Percentiles rank a stretch among this genome's conserved stretches.
Evolutionary conservation across 2,113 vertebrate genomes (phyloP).

Genomic region (Hiodon alosoides): DNA sequence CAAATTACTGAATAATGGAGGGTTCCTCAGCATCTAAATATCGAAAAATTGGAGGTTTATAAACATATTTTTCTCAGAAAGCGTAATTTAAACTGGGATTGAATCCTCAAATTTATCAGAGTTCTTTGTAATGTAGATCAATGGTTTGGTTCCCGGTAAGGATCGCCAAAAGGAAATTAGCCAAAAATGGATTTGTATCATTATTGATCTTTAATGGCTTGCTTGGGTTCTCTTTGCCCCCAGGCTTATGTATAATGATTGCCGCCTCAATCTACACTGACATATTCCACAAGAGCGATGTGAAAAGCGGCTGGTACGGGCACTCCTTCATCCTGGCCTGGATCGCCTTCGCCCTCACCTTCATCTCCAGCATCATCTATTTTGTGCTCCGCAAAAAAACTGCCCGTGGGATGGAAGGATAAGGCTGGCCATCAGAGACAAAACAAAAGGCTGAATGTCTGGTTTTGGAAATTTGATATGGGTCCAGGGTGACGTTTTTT

Average conservation of each 20-base stretch:
- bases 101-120: no score
- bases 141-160: no score
- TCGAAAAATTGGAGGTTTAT: no score
- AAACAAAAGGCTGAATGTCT: background rate
- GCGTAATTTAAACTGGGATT: no score
- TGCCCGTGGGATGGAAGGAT: slow-evolving; percentile 32
- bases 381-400: slow-evolving; percentile 87
- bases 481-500: background rate
- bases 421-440: slow-evolving; percentile 22
- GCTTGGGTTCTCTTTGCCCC: background rate
- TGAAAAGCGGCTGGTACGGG: slow-evolving; percentile 58
- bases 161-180: no score
- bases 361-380: slow-evolving; percentile 86
- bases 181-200: no score
- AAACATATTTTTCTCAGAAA: no score
- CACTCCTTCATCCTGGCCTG: slow-evolving; percentile 87
- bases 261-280: slow-evolving; percentile 91
- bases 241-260: slow-evolving; percentile 92
- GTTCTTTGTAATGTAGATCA: no score
- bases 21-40: no score
- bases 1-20: no score
- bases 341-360: slow-evolving; percentile 80
- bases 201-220: no score
- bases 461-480: slow-evolving; percentile 11
- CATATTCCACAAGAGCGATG: slow-evolving; percentile 57